Evolutionary conservation across 2,888 invertebrate genomes (phyloP).

Genomic region (Ichneumon xanthorius): DNA sequence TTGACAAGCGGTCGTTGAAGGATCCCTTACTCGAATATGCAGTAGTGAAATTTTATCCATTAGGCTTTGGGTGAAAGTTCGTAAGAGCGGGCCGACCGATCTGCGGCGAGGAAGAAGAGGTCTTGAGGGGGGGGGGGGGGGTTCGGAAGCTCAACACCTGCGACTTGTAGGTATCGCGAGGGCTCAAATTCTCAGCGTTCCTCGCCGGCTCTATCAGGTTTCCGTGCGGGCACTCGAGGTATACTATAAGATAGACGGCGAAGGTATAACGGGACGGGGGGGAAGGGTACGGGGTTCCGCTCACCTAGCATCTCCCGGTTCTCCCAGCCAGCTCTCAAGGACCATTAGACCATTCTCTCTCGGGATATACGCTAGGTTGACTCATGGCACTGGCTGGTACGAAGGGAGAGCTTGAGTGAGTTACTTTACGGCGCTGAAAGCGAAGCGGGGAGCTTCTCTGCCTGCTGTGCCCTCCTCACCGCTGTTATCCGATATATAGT

Average conservation of each 20-base stretch:
- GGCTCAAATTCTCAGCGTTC: conserved; percentile 71
- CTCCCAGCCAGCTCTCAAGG: conserved; percentile 70
- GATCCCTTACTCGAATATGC: conserved; percentile 58
- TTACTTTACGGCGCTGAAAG: conserved; percentile 73
- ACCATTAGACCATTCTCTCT: conserved; percentile 78
- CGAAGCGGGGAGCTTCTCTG: conserved; percentile 59
- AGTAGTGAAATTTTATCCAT: conserved; percentile 78
- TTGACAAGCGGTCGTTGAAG: neutral
- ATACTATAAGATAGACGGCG: conserved; percentile 37
- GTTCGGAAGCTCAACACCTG: conserved; percentile 71
- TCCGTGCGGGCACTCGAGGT: conserved; percentile 51
- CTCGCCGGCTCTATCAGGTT: conserved; percentile 65
- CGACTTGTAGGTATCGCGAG: conserved; percentile 63
- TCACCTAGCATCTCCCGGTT: conserved; percentile 65
- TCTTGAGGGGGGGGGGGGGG: neutral
- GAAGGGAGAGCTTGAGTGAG: conserved; percentile 74
- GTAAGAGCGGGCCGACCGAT: conserved; percentile 60
- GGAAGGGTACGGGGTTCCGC: conserved; percentile 42
- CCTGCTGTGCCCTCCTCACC: conserved; percentile 19
- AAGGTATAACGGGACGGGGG: conserved; percentile 25
- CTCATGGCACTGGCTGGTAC: conserved; percentile 77
- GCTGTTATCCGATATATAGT: conserved; percentile 64
- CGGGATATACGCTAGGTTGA: conserved; percentile 75
- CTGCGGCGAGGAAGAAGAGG: conserved; percentile 45
- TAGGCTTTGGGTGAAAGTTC: conserved; percentile 62